Percentiles rank a stretch among this genome's conserved stretches.
Evolutionary conservation across 2,888 invertebrate genomes (phyloP).

Genomic region (Limnephilus marmoratus): DNA sequence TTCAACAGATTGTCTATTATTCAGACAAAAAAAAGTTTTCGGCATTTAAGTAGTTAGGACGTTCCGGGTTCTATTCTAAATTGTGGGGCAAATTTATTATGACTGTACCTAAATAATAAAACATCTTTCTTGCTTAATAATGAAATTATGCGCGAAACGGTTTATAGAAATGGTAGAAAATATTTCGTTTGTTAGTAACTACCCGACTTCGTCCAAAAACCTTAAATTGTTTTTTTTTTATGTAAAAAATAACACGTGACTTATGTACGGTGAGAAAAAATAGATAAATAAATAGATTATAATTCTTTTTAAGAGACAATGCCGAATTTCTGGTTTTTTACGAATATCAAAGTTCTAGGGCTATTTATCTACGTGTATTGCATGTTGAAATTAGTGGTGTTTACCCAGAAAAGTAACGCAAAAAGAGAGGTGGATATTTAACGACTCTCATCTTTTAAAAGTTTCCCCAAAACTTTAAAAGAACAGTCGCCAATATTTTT

Average conservation of each 20-base stretch:
- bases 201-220: too few species aligned
- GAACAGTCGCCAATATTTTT: not conserved
- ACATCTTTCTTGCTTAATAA: too few species aligned
- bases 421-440: not conserved
- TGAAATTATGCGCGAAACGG: too few species aligned
- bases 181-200: too few species aligned
- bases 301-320: not conserved
- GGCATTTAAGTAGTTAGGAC: not conserved
- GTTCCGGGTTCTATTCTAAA: not conserved
- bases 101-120: too few species aligned
- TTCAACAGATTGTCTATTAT: too few species aligned
- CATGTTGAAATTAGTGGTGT: not conserved
- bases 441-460: not conserved
- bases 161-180: too few species aligned
- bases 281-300: too few species aligned
- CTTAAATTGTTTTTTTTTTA: too few species aligned
- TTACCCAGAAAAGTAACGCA: not conserved
- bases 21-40: not conserved
- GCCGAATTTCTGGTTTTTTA: not conserved
- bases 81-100: too few species aligned
- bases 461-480: not conserved
- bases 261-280: too few species aligned
- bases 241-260: too few species aligned
- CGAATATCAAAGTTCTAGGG: not conserved
- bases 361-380: not conserved